These are phyloP conservation scores for Silurus aristotelis DNA, from an alignment of 2,797 vertebrate genomes.

Conservation along the genomic window DNA sequence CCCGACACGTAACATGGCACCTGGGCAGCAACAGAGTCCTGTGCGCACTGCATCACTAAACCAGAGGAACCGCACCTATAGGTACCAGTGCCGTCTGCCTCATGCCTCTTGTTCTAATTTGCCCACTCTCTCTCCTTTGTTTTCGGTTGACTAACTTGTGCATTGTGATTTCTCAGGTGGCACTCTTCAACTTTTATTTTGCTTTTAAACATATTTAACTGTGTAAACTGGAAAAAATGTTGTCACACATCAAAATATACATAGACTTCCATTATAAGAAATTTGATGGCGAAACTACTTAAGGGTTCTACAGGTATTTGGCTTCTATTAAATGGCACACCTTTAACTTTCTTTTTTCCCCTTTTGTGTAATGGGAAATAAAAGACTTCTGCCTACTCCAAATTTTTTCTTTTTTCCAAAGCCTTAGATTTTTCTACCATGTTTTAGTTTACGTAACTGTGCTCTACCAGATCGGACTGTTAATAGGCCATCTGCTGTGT, in stretches of 20 bases:
- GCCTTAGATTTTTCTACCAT: constrained; percentile 29
- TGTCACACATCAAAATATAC: constrained; percentile 1
- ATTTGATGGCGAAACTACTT: not conserved
- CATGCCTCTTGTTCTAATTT: not conserved
- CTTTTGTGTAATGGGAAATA: not conserved
- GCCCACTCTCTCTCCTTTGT: not conserved
- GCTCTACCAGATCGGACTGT: constrained; percentile 31
- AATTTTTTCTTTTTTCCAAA: constrained; percentile 28
- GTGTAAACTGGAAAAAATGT: not conserved
- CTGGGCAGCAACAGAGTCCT: constrained; percentile 85
- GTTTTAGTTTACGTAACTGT: constrained; percentile 50
- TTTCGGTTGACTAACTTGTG: not conserved
- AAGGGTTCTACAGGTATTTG: not conserved
- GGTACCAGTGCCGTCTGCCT: constrained; percentile 72
- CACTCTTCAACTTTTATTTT: not conserved
- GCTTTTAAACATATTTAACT: not conserved
- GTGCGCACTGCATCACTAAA: constrained; percentile 90
- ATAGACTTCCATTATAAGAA: not conserved
- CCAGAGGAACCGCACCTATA: constrained; percentile 93
- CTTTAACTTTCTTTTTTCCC: not conserved
- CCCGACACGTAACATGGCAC: constrained; percentile 84
- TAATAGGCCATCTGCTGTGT: constrained; percentile 43
- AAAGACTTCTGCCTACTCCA: constrained; percentile 20
- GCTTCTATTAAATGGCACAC: not conserved
- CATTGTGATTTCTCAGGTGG: not conserved